Base-by-base conservation (phyloP, 2,113 vertebrate genomes). In the Tachysurus vachellii region DNA sequence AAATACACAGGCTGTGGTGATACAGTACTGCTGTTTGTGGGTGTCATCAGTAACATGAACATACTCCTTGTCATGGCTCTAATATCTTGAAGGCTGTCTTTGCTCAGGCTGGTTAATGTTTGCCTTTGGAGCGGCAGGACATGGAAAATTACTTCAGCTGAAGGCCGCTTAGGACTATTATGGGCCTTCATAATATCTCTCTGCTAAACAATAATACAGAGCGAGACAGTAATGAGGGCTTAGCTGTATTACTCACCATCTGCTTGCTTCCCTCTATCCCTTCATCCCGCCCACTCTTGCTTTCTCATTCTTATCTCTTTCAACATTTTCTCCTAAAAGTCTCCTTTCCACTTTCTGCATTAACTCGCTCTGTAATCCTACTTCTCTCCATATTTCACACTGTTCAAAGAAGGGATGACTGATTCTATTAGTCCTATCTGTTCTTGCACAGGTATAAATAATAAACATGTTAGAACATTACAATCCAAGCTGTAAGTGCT, bases 121-220 rank as follows among this genome's bases (percentile, higher is more conserved):
- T 84, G 90, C 76, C 90, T 92, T 90, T 90, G 89, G 90, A 91
- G 89, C 50, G 86, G 87, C 87, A 92, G 87, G 91, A 92, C 83
- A 82, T 68, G 77, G 86, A 90, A 86, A 93, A 90, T 92, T 91
- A 92, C 87, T 88, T 85, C 57, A 89, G 82, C 86, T 86, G 79
- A 91, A 92, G 90, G 91, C 86, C 88, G 76, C 93, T 93, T 91
- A 92, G 92, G 87, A 89, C 92, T 88, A 92, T 91, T 92, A 93
- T 91, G 88, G 56, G 91, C 86, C 2, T 6, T 89, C 88, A 90
- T 93, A 92, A 92, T 91, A 93, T 93, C 92, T 88, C 92, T 93
- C 92, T 93, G 86, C 86, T 86, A 90, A 93, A 93, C 91, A 92
- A 91, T 93, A 92, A 92, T 90, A 91, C 92, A 89, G 21, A 77